Evolutionary conservation across 2,113 vertebrate species (phyloP), one percentile per base, ranked within the genome.

Genomic region (Thalassoma bifasciatum): DNA sequence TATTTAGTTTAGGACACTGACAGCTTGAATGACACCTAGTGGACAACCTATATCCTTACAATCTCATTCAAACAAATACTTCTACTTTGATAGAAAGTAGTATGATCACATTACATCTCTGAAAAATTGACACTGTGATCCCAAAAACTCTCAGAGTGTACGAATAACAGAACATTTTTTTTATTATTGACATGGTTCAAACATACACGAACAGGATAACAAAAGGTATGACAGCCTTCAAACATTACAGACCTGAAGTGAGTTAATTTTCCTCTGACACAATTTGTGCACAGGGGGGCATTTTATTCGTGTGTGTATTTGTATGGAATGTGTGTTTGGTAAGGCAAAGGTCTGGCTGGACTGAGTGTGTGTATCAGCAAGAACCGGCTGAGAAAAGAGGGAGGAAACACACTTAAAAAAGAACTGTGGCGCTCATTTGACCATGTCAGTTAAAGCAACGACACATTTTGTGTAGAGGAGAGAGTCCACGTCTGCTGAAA

Each of bases 111-210:
- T 14, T 4, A 38, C 8, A 54, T 1, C 8, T 62, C 23, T 30
- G 2, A 1, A 22, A 16, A 17, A 0, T 24, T 10, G 46, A 26
- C 4, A 22, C 3, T 22, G 1, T 0, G 0, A 53, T 38, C 5
- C 3, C 17, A 42, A 81, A 21, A 71, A 51, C 22, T 3, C 10
- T 14, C 10, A 54, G 3, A 19, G 24, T 10, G 47, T 17, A 12
- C 22, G 37, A 1, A 69, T 40, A 59, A 68, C 40, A 77, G 70
- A 78, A 79, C 74, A 84, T 73, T 44, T 57, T 78, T 47, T 87
- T 90, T 84, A 92, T n/a, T n/a, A n/a, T 91, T 93, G 71, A 87
- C 83, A 86, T 22, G 16, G 59, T 85, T 89, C 46, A 72, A 79
- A 91, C 60, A 75, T 69, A 80, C 49, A 78, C 49, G 65, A 66